Percentiles rank a stretch among this genome's conserved stretches.
These are phyloP conservation scores for Gymnobelideus leadbeateri DNA, from an alignment of 2,113 vertebrate genomes.

Conservation along the genomic window DNA sequence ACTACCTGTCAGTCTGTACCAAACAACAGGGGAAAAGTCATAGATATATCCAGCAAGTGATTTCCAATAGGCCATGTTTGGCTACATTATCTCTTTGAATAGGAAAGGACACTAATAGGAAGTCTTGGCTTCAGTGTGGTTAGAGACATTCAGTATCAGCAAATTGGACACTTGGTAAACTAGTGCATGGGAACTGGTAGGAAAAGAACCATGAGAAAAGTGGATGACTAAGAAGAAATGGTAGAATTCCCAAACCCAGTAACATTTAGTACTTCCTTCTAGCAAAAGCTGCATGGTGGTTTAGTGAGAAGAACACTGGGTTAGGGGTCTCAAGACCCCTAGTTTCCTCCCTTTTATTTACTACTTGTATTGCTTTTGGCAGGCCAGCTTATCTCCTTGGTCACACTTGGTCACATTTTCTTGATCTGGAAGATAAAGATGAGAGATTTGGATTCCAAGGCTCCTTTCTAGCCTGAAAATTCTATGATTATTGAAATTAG, in stretches of 20 bases:
- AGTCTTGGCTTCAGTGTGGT: not conserved
- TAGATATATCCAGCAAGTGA: not conserved
- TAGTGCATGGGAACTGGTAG: not conserved
- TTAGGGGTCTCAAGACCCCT: not conserved
- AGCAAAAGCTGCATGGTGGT: not conserved
- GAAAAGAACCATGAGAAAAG: not conserved
- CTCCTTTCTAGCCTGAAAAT: not conserved
- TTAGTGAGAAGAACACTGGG: not conserved
- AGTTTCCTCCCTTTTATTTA: not conserved
- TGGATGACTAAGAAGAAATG: not conserved
- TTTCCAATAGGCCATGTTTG: conserved; percentile 40
- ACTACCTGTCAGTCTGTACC: not conserved
- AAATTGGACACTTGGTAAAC: not conserved
- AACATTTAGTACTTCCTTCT: not conserved
- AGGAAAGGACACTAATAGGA: conserved; percentile 24
- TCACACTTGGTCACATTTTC: not conserved
- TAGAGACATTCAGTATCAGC: too few species aligned
- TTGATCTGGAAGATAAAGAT: not conserved
- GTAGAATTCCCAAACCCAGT: not conserved
- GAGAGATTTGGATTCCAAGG: not conserved
- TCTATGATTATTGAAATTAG: not conserved
- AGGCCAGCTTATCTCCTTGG: not conserved
- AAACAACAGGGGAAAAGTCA: not conserved
- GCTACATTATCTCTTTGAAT: conserved; percentile 37
- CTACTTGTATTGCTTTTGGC: not conserved